Base-by-base conservation (phyloP, 1,140 invertebrate species). In the Subanguina moxae region DNA sequence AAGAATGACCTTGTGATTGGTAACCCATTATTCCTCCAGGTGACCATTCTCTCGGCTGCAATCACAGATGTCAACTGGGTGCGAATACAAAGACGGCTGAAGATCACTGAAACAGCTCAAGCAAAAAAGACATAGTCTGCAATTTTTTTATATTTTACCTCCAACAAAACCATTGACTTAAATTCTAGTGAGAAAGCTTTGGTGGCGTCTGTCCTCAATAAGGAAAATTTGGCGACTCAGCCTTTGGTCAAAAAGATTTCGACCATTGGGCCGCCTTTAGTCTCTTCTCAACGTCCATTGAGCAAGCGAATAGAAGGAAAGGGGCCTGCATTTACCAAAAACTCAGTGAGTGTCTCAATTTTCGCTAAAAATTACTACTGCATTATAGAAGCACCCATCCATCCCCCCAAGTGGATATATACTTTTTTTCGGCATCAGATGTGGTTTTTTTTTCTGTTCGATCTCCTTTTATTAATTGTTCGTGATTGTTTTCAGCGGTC, bases 61-160 rank as follows among this genome's bases (percentile, higher is more conserved):
- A 57, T 65, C 32, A 52, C 64, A 27, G 48, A 57, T n/a, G 64
- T 65, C 23, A 65, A 48, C 9, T 65, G 64, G 64, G 17, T 19
- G 15, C 43, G 48, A 17, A 27, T 65, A 23, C 17, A 52, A 15
- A 19, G 15, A 7, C 8, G 17, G 3, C 15, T 52, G 3, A 52
- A 52, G 48, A 25, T 25, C 23, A 21, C 48, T 15, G 15, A 3
- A 7, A 1, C 48, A 3, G 15, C 15, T 38, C 48, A 52, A 52
- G 48, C 48, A 3, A 25, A 52, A 19, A 21, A 21, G n/a, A 25
- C n/a, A 3, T 5, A 52, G 23, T 52, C 15, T 19, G 3, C 17
- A 52, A 52, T 52, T 8, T 25, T 52, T 52, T 7, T 52, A 3
- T 52, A 25, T 5, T 52, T 45, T 45, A n/a, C 23, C 8, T 52